phyloP scores from a whole-genome alignment of 2,888 invertebrate species.

The Tetranychus truncatus region DNA sequence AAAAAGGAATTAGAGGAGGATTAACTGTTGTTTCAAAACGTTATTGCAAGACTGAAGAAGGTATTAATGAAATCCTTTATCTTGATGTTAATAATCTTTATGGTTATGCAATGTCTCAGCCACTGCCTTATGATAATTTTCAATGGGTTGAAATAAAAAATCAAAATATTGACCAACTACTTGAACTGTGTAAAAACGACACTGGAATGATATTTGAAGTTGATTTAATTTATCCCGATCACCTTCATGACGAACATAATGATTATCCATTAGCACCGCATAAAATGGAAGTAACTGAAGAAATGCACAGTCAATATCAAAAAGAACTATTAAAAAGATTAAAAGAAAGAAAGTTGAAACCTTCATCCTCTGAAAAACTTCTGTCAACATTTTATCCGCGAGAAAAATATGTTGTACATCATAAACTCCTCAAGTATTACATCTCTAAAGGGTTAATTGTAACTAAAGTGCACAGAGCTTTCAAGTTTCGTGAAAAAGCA shows the following conservation, averaged over 20 bases:
- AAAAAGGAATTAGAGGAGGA: conserved; percentile 14
- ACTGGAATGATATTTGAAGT: too few relatives aligned
- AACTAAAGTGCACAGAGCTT: not conserved
- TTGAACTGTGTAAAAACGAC: too few relatives aligned
- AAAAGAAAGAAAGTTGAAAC: not conserved
- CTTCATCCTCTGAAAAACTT: not conserved
- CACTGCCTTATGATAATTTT: too few relatives aligned
- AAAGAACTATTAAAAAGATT: not conserved
- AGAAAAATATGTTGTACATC: too few relatives aligned
- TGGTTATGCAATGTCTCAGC: conserved; percentile 12
- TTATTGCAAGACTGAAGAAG: conserved; percentile 10
- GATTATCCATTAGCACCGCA: too few relatives aligned
- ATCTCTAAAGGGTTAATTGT: not conserved
- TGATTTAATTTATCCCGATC: too few relatives aligned
- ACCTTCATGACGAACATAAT: too few relatives aligned
- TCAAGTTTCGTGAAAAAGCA: not conserved
- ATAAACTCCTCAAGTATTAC: too few relatives aligned
- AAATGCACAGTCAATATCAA: not conserved
- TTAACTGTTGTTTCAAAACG: not conserved
- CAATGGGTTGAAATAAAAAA: too few relatives aligned
- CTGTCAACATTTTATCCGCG: too few relatives aligned
- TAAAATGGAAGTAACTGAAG: too few relatives aligned
- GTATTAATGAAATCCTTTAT: not conserved
- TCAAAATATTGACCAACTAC: too few relatives aligned
- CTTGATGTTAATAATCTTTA: not conserved